phyloP scores from a whole-genome alignment of 2,113 vertebrate genomes.

The Tauraco erythrolophus region DNA sequence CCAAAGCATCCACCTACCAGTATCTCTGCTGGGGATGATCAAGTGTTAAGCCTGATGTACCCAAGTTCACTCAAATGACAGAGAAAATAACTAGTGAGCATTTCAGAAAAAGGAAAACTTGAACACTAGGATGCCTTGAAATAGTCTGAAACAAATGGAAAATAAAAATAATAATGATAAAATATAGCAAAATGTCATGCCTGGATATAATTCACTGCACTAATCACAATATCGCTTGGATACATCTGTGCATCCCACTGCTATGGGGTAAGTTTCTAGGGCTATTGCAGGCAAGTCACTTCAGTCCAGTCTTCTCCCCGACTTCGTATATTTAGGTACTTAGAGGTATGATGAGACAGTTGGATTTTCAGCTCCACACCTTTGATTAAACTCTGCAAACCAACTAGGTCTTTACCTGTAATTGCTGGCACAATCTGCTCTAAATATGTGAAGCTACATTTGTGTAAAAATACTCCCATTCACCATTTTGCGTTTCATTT shows the following conservation, averaged over 20 bases:
- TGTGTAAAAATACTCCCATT: background rate
- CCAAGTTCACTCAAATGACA: background rate
- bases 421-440: background rate
- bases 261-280: background rate
- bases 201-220: background rate
- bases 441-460: accelerated
- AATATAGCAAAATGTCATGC: background rate
- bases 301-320: background rate
- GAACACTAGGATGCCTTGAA: background rate
- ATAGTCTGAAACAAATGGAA: background rate
- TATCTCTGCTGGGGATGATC: background rate
- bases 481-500: background rate
- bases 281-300: background rate
- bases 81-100: background rate
- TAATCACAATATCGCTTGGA: background rate
- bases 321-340: background rate
- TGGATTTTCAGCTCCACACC: background rate
- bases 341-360: background rate
- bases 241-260: background rate
- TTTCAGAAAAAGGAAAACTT: background rate
- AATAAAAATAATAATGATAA: background rate
- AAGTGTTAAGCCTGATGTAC: background rate
- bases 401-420: background rate
- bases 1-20: background rate
- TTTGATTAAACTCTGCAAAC: background rate